Evolutionary conservation across 2,113 vertebrate genomes (phyloP), one percentile per base, ranked within the genome.

Genomic region (Stomatorhinus ivindoensis): DNA sequence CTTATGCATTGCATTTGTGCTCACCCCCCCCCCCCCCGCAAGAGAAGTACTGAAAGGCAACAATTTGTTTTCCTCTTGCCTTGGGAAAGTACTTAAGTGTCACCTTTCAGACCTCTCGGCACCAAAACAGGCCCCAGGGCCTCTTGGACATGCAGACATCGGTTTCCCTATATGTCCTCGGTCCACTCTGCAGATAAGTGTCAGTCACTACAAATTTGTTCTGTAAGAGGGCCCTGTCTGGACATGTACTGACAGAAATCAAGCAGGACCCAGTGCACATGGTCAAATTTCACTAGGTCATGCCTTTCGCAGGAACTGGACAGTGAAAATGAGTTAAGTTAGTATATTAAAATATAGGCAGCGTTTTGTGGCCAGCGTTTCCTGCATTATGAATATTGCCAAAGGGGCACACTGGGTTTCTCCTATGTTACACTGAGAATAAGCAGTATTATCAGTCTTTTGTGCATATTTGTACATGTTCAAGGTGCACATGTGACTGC

Each of bases 41-140:
- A 53, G 48, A 89, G 73, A 46, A 84, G 51, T 17, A 53, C 88
- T 47, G 88, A 58, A 84, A 58, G 50, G 88, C 76, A 84, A 89
- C 88, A 84, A 89, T 84, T 61, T 89, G 88, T 84, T 89, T 89
- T 58, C 88, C 51, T 51, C 51, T 88, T 87, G 89, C 88, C 91
- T 90, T 90, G 80, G 89, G 82, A 46, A 73, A 90, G 89, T 83
- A 73, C 87, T 47, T 65, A 47, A 89, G 91, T 76, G 92, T 50
- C 88, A 83, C 35, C 44, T 87, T 90, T 90, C 91, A 93, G 92
- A 93, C 92, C 91, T 92, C 90, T 91, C 92, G 92, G 92, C 92
- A 92, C 92, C 92, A 90, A 21, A 55, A 24, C 85, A 84, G 69
- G 48, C 89, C 82, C 89, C 73, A 65, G 86, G 88, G 82, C 88